Conservation (phyloP, 2,113 vertebrate species). For the Noctilio leporinus region DNA sequence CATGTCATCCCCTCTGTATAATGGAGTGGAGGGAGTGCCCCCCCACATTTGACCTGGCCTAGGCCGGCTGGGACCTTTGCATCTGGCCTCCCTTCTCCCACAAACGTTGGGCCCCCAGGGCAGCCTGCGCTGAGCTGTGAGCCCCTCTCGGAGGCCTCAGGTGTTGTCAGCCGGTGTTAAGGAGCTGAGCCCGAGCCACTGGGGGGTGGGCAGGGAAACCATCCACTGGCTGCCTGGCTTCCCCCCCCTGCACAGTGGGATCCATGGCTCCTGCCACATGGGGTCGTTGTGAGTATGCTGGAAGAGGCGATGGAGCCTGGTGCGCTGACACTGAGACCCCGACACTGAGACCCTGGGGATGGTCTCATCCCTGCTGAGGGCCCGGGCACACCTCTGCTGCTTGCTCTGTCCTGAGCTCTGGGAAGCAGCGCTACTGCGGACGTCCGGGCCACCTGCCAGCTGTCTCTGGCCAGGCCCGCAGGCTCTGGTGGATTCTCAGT, state of each 20-base stretch:
- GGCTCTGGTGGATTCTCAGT: not conserved
- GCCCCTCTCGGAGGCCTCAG: not conserved
- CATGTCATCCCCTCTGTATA: not conserved
- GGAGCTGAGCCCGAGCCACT: not conserved
- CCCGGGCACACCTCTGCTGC: not conserved
- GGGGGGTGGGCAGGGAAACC: not conserved
- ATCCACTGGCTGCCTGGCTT: not conserved
- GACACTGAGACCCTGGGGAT: not conserved
- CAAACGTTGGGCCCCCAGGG: not conserved
- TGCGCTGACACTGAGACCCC: accelerated
- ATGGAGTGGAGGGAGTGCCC: not conserved
- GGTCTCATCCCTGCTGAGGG: accelerated
- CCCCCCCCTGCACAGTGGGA: not conserved
- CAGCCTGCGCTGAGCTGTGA: not conserved
- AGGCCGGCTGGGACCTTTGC: not conserved
- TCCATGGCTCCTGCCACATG: not conserved
- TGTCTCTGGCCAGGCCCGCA: not conserved
- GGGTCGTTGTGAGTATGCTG: not conserved
- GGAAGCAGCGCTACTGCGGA: not conserved
- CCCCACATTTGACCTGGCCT: not conserved
- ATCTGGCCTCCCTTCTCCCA: not conserved
- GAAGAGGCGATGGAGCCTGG: not conserved
- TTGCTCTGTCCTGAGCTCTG: not conserved
- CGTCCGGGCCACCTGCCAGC: not conserved
- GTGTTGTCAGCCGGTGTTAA: not conserved